phyloP scores from a whole-genome alignment of 2,113 vertebrate species.

The Meles meles region DNA sequence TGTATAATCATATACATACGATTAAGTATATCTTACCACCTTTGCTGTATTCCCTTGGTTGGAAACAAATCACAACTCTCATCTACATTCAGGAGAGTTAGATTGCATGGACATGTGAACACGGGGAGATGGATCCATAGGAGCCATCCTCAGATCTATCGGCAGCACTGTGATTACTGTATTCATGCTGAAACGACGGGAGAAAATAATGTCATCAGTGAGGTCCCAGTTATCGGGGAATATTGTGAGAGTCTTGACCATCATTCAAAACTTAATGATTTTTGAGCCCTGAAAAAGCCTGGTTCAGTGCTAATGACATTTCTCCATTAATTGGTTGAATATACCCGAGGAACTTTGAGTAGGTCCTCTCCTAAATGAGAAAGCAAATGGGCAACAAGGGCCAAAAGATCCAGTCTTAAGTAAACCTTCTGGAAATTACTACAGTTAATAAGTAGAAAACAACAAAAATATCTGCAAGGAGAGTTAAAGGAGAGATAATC shows the following conservation, averaged over 20 bases:
- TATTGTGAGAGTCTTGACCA: background rate
- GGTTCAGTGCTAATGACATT: background rate
- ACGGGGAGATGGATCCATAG: background rate
- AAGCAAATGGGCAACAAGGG: background rate
- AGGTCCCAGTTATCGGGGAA: background rate
- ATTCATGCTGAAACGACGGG: background rate
- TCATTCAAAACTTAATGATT: background rate
- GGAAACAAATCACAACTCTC: background rate
- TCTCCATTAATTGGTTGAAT: background rate
- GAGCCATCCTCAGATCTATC: background rate
- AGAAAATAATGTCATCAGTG: background rate
- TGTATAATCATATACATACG: background rate
- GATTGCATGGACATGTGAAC: background rate
- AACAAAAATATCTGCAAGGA: background rate
- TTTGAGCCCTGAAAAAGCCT: background rate
- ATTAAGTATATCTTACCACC: background rate
- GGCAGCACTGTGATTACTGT: background rate
- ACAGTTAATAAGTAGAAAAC: background rate
- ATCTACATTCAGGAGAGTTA: background rate
- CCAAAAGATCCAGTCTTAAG: background rate
- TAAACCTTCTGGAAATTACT: background rate
- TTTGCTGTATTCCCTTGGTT: background rate
- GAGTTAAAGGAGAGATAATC: background rate
- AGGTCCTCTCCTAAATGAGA: background rate
- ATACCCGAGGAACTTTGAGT: background rate